Base-by-base conservation (phyloP, 2,888 invertebrate genomes). In the Tillus elongatus region DNA sequence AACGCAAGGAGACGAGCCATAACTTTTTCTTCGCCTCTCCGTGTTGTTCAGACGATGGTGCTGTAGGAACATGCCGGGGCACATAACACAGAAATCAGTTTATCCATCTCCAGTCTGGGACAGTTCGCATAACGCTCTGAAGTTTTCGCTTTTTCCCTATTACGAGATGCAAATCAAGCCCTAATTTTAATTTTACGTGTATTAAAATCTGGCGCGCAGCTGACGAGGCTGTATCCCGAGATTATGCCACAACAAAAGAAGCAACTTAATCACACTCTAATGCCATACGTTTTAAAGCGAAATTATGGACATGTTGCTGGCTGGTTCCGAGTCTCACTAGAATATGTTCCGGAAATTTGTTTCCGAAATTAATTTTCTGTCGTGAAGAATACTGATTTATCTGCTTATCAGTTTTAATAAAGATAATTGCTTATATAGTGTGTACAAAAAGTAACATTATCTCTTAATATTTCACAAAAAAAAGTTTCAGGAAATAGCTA, bases 151-250 rank as follows among this genome's bases (percentile, higher is more conserved):
- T 69, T 70, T 70, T 72, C 69, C 67, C 71, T 63, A 71, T 71
- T 71, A 72, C 68, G 62, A 58, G 61, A 72, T 72, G 72, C 71
- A 72, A 72, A 72, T 72, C 66, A 65, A 64, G 63, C 64, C 66
- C 68, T 70, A 70, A 71, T 70, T 70, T 72, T 72, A 71, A 72
- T 72, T 72, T 72, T 67, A 66, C 70, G 69, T 70, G 69, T 70
- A 72, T 71, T 71, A 71, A 71, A 70, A 70, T 66, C 58, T 61
- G n/a, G n/a, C n/a, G 58, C 65, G 62, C 70, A 69, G 69, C 69
- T 70, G 70, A 69, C 70, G 70, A 62, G 59, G 58, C 53, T 53
- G 57, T 58, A 58, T 54, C 54, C 57, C 56, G 48, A 56, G 61
- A 61, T 62, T 61, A 61, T 50, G 54, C 56, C 54, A 50, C 54